A percentile compares a stretch with the other conserved stretches of the same genome.
Evolutionary conservation across 1,140 invertebrate species (phyloP).

Genomic region (Adelges cooleyi): DNA sequence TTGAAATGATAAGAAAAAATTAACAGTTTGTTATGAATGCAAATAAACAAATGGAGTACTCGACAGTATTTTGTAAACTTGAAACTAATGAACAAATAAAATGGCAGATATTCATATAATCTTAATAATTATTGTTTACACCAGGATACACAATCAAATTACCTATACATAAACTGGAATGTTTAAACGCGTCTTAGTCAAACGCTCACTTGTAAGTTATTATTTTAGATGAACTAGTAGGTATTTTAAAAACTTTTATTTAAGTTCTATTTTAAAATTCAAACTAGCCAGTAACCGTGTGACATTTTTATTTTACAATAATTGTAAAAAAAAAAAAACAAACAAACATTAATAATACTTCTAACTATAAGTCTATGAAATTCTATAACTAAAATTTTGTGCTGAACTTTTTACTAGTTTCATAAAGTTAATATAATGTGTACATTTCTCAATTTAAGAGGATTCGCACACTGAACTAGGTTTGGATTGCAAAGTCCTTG

Average conservation of each 20-base stretch:
- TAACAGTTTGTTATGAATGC: constrained; percentile 23
- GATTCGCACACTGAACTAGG: constrained; percentile 12
- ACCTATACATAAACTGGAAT: constrained; percentile 18
- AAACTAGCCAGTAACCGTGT: constrained; percentile 23
- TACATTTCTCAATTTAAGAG: constrained; percentile 14
- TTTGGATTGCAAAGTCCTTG: constrained; percentile 23
- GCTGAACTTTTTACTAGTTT: constrained; percentile 5
- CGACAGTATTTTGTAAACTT: neutral
- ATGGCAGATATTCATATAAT: constrained; percentile 24
- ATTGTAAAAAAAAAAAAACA: constrained; percentile 3
- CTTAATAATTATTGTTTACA: constrained; percentile 11
- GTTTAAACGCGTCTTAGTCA: constrained; percentile 13
- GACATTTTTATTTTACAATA: constrained; percentile 3
- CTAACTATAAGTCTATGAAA: neutral
- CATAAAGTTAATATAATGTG: constrained; percentile 13
- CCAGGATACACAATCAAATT: constrained; percentile 10
- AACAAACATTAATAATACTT: neutral
- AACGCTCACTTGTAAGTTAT: constrained; percentile 18
- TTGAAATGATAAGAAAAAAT: constrained; percentile 27
- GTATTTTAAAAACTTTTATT: neutral
- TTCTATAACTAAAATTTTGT: constrained; percentile 23
- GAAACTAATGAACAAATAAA: constrained; percentile 19
- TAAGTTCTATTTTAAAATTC: constrained; percentile 15
- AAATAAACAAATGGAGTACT: constrained; percentile 22
- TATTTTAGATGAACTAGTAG: constrained; percentile 20